A percentile compares a stretch with the other conserved stretches of the same genome.
Conservation (phyloP, 2,797 vertebrate genomes). For the Pangasius mekongensis region DNA sequence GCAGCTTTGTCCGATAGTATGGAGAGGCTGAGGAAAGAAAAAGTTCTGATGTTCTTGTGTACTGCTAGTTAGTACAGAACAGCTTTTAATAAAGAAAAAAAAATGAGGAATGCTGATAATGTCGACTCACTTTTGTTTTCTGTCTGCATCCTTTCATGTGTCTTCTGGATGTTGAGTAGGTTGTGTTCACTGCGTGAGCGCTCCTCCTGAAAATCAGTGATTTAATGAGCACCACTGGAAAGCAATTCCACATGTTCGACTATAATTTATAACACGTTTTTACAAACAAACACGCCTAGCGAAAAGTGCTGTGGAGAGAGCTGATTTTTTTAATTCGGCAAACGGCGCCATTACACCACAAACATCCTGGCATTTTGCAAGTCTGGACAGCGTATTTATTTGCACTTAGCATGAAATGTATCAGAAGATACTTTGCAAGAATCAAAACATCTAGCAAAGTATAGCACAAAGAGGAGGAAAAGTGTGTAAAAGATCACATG, state of each 20-base stretch:
- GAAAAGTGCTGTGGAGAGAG: neutral
- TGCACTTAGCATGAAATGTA: neutral
- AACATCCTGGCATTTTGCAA: neutral
- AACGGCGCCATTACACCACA: too few species aligned
- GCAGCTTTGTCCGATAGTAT: slow-evolving; percentile 90
- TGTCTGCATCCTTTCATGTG: slow-evolving; percentile 92
- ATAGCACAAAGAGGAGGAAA: too few species aligned
- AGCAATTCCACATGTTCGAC: neutral
- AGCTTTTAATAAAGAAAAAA: neutral
- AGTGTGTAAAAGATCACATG: neutral
- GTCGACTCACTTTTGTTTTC: slow-evolving; percentile 88
- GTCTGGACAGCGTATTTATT: neutral
- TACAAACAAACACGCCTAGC: neutral
- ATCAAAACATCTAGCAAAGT: neutral
- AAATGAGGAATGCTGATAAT: slow-evolving; percentile 13
- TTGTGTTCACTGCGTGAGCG: slow-evolving; percentile 91
- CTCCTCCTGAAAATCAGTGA: slow-evolving; percentile 78
- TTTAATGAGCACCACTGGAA: neutral
- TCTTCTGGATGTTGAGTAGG: slow-evolving; percentile 93
- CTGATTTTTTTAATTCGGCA: neutral
- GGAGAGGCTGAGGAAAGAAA: slow-evolving; percentile 79
- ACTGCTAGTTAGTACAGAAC: neutral
- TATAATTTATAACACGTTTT: neutral
- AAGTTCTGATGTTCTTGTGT: neutral
- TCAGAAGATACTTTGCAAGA: neutral